phyloP scores from a whole-genome alignment of 2,113 vertebrate genomes.

The Phylloscopus trochiloides region DNA sequence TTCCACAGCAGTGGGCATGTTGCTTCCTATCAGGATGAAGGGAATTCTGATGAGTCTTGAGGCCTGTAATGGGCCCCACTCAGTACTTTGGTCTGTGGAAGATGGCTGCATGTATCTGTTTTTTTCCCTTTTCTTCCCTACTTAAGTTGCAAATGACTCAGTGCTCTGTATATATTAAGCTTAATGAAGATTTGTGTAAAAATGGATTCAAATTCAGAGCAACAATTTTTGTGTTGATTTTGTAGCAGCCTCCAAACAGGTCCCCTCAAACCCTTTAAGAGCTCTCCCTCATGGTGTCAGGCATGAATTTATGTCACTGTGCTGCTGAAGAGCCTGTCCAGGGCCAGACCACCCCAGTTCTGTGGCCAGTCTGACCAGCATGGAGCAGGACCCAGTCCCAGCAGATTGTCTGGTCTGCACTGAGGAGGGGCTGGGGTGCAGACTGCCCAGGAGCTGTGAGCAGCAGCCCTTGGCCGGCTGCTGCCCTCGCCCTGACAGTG shows the following conservation, averaged over 20 bases:
- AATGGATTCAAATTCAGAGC: background rate
- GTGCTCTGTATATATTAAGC: background rate
- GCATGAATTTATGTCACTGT: background rate
- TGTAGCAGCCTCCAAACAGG: background rate
- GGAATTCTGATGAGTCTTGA: accelerated
- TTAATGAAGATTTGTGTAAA: background rate
- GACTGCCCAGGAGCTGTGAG: background rate
- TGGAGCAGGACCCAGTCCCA: background rate
- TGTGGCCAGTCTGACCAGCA: background rate
- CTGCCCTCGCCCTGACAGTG: background rate
- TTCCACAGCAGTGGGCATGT: accelerated
- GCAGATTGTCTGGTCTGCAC: background rate
- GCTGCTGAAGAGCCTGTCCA: background rate
- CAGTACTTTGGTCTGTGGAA: background rate
- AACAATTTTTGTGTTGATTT: background rate
- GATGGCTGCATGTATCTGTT: background rate
- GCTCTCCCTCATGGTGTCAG: background rate
- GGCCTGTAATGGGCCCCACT: background rate
- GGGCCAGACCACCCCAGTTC: background rate
- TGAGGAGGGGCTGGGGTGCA: background rate
- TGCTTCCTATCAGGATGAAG: background rate
- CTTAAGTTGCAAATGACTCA: background rate
- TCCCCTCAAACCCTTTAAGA: background rate
- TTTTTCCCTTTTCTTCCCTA: background rate
- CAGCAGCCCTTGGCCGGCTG: background rate